phyloP scores from a whole-genome alignment of 2,888 invertebrate genomes.

The Choristoneura rosaceana region DNA sequence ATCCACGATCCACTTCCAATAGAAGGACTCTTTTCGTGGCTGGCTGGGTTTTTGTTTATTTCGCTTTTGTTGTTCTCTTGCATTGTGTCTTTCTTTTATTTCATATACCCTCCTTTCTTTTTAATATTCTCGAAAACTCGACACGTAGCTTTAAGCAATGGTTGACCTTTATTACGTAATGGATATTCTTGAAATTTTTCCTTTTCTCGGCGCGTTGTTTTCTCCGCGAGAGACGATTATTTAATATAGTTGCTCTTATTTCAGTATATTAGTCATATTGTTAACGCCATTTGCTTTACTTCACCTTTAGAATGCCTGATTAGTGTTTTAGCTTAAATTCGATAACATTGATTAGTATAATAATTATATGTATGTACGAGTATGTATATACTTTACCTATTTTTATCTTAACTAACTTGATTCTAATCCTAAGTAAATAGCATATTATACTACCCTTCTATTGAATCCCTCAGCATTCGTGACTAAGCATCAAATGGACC shows the following conservation, averaged over 20 bases:
- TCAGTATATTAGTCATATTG: not conserved
- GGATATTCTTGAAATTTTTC: conserved; percentile 20
- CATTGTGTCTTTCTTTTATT: conserved; percentile 24
- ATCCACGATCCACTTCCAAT: conserved; percentile 11
- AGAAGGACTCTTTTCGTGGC: not conserved
- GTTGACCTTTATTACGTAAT: conserved; percentile 34
- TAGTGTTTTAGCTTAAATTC: not conserved
- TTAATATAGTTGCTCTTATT: conserved; percentile 10
- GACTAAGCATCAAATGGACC: conserved; percentile 51
- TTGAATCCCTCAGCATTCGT: conserved; percentile 47
- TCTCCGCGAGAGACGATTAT: conserved; percentile 11
- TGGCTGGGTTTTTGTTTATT: conserved; percentile 2
- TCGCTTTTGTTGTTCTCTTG: not conserved
- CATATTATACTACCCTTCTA: conserved; percentile 13
- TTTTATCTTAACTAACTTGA: not conserved
- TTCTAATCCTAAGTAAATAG: conserved; percentile 29
- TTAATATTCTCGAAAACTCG: conserved; percentile 34
- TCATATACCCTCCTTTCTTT: conserved; percentile 21
- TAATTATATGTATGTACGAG: too few species aligned
- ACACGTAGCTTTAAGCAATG: conserved; percentile 14
- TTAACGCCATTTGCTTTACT: not conserved
- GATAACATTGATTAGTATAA: not conserved
- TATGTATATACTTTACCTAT: too few species aligned
- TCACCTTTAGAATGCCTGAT: not conserved
- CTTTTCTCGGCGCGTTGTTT: conserved; percentile 24